Conservation (phyloP, 2,113 vertebrate species). For the Pelecanus crispus region DNA sequence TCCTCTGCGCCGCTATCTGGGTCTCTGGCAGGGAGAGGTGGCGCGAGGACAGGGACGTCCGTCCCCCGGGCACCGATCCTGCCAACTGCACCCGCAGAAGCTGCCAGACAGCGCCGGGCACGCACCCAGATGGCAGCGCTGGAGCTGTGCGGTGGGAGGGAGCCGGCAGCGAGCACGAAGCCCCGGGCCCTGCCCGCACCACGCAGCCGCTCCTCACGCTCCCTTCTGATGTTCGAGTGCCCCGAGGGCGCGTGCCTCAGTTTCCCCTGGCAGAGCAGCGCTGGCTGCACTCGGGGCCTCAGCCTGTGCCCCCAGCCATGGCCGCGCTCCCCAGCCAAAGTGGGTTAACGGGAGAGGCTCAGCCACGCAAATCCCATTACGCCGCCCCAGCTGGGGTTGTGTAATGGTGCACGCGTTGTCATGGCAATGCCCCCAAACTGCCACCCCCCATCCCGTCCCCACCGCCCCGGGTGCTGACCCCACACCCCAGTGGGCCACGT, state of each 20-base stretch:
- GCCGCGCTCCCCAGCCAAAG: not conserved
- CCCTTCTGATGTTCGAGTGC: not conserved
- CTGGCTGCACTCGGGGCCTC: not conserved
- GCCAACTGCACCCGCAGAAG: not conserved
- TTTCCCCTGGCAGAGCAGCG: not conserved
- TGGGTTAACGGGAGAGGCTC: constrained; percentile 26
- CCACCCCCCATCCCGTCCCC: not conserved
- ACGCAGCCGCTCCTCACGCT: fast-evolving
- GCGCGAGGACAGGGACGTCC: fast-evolving
- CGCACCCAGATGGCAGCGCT: not conserved
- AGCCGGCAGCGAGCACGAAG: not conserved
- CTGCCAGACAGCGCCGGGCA: not conserved
- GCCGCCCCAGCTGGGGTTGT: not conserved
- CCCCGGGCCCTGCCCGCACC: not conserved
- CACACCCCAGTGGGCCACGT: not conserved
- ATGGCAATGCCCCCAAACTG: not conserved
- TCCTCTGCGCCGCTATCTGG: not conserved
- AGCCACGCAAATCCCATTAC: constrained; percentile 52
- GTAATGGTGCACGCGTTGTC: not conserved
- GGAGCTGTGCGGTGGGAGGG: not conserved
- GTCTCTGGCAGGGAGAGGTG: not conserved
- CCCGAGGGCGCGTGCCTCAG: not conserved
- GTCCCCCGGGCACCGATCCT: not conserved
- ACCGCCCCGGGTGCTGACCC: not conserved
- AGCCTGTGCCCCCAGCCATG: fast-evolving